Evolutionary conservation across 1,140 invertebrate species (phyloP).

Genomic region (Hyles vespertilio): DNA sequence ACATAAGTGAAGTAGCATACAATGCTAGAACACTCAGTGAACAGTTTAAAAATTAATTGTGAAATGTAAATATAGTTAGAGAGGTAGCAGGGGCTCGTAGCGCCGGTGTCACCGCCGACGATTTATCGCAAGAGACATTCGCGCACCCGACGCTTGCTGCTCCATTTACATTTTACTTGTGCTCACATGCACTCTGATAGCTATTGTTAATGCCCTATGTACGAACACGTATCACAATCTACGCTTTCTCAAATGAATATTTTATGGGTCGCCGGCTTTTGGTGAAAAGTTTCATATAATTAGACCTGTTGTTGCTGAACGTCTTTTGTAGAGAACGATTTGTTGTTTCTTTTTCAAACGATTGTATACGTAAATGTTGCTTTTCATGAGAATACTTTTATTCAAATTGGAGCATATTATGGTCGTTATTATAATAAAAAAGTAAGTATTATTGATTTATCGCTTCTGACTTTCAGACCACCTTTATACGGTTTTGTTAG

Average conservation of each 20-base stretch:
- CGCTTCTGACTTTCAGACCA: no score
- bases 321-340: no score
- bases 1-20: not conserved
- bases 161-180: constrained; percentile 24
- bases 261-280: no score
- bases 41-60: constrained; percentile 8
- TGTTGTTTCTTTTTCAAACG: no score
- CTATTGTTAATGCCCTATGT: constrained; percentile 9
- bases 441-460: no score
- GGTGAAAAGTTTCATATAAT: no score
- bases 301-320: no score
- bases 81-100: constrained; percentile 12
- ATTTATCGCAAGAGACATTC: constrained; percentile 21
- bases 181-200: constrained; percentile 7
- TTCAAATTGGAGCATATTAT: no score
- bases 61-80: constrained; percentile 21
- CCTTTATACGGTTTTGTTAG: no score
- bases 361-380: no score
- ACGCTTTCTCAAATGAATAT: not conserved
- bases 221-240: not conserved
- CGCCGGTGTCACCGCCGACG: constrained; percentile 12
- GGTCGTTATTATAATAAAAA: no score
- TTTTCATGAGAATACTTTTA: no score
- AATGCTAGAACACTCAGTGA: constrained; percentile 1
- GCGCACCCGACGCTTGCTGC: constrained; percentile 14